Evolutionary conservation across 2,888 invertebrate species (phyloP).

Genomic region (Cordilura impudica): DNA sequence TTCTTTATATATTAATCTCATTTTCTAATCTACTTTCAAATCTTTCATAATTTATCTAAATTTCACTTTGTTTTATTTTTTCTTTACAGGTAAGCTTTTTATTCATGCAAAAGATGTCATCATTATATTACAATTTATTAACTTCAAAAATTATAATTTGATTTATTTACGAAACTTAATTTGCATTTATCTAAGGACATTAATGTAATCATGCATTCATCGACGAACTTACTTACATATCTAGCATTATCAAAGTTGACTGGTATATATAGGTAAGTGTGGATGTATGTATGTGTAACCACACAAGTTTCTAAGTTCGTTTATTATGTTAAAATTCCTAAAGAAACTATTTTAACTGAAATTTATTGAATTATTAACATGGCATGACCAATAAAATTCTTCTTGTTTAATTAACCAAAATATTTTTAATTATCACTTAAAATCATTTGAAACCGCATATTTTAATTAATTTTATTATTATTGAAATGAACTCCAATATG

Average conservation of each 20-base stretch:
- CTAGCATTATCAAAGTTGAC: neutral
- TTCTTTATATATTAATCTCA: too few relatives aligned
- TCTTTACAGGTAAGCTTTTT: neutral
- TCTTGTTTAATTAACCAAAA: neutral
- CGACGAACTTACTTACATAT: too few relatives aligned
- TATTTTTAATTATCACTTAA: conserved; percentile 23
- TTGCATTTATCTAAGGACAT: conserved; percentile 1
- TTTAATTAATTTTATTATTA: conserved; percentile 37
- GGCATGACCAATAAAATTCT: conserved; percentile 30
- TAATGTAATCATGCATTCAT: conserved; percentile 5
- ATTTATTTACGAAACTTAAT: conserved; percentile 16
- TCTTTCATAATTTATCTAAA: too few relatives aligned
- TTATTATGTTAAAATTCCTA: conserved; percentile 23
- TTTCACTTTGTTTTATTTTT: neutral
- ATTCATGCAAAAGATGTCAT: neutral
- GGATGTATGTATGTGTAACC: neutral
- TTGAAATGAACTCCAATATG: conserved; percentile 34
- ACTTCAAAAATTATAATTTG: conserved; percentile 2
- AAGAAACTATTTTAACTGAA: conserved; percentile 41
- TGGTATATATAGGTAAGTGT: too few relatives aligned
- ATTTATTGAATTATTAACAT: conserved; percentile 45
- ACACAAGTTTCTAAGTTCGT: conserved; percentile 7
- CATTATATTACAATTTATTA: conserved; percentile 22
- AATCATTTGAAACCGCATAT: conserved; percentile 5
- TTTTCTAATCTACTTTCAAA: too few relatives aligned